A percentile compares a stretch with the other conserved stretches of the same genome.
phyloP scores from a whole-genome alignment of 2,113 vertebrate genomes.

The Sminthopsis crassicaudata region DNA sequence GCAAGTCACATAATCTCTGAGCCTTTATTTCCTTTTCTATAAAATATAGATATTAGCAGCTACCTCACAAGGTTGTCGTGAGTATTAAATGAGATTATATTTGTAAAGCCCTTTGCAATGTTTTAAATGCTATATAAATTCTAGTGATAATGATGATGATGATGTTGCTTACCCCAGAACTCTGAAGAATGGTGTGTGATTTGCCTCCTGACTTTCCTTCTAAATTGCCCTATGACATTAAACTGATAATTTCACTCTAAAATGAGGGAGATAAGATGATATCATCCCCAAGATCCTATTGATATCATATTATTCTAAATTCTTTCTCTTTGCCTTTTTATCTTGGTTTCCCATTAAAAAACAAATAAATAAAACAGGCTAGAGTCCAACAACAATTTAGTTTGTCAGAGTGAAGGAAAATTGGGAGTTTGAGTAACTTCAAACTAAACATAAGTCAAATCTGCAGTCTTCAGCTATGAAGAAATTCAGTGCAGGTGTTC shows the following conservation, averaged over 20 bases:
- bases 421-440: background rate
- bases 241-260: background rate
- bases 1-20: background rate
- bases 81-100: background rate
- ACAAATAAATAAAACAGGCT: constrained; percentile 29
- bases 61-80: background rate
- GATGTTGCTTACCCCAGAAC: background rate
- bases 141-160: background rate
- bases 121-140: background rate
- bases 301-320: background rate
- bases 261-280: background rate
- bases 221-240: background rate
- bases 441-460: constrained; percentile 24
- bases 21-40: background rate
- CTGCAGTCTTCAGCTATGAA: background rate
- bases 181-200: background rate
- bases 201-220: background rate
- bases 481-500: background rate
- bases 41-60: background rate
- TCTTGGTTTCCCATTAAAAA: constrained; percentile 21
- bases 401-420: constrained; percentile 44
- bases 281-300: background rate
- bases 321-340: constrained; percentile 23
- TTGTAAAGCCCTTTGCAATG: background rate
- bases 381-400: constrained; percentile 20